These are phyloP conservation scores for Rhodeus uyekii DNA, from an alignment of 2,797 vertebrate species.

Conservation along the genomic window DNA sequence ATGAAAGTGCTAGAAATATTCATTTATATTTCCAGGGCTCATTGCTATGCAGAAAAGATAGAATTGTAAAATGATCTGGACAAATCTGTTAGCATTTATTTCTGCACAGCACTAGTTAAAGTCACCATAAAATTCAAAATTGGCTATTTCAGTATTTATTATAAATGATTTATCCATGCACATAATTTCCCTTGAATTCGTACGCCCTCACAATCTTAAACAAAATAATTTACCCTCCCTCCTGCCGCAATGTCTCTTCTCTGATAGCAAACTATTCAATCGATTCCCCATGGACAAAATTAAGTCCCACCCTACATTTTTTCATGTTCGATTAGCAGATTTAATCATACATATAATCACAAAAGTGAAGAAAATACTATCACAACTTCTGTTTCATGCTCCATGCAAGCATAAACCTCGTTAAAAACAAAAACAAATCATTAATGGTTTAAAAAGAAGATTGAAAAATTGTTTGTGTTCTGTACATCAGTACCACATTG, in stretches of 20 bases:
- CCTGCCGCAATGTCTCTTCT: neutral
- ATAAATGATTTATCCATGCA: neutral
- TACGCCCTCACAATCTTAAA: neutral
- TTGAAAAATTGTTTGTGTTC: neutral
- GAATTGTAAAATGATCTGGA: neutral
- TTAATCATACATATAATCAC: neutral
- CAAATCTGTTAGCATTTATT: neutral
- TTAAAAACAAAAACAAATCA: no score
- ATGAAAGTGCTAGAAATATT: neutral
- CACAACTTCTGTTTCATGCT: neutral
- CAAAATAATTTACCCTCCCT: neutral
- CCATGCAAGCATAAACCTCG: neutral
- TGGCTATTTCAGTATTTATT: neutral
- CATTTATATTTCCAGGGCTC: neutral
- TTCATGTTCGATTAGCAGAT: neutral
- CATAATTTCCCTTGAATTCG: neutral
- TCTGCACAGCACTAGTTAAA: neutral
- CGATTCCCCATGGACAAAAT: neutral
- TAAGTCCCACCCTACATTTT: neutral
- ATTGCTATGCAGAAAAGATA: constrained; percentile 3
- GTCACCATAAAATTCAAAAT: neutral
- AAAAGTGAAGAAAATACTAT: neutral
- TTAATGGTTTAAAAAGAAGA: neutral
- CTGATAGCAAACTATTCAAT: neutral
- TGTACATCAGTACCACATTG: neutral